Evolutionary conservation across 2,113 vertebrate species (phyloP), one percentile per base, ranked within the genome.

Genomic region (Porphyrio hochstetteri): DNA sequence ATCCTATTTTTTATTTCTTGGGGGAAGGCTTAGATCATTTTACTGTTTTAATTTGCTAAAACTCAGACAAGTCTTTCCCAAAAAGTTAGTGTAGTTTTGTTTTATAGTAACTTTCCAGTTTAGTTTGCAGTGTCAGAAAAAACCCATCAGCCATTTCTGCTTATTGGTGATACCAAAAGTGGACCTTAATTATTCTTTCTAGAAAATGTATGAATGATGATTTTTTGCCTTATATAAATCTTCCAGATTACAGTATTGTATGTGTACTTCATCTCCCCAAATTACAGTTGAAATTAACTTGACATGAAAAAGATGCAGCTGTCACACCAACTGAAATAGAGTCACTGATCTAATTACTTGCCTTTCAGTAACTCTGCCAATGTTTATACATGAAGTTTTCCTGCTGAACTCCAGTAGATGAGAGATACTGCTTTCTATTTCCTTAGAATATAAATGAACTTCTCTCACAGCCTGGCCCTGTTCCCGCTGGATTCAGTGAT

Each of bases 191-290:
- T 97, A 95, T 96, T 93, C 94, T 98, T 94, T 92, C 93, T 97
- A 94, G 92, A 90, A 86, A 76, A 92, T 87, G 77, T 94, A 94
- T 95, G 96, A 97, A 92, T 94, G 88, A 97, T 96, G 91, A 93
- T 97, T 97, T 97, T 97, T 97, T 98, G 98, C 98, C 98, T 98
- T 98, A 98, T 53, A 75, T 93, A 95, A 96, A 96, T 95, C 97
- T 98, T 98, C 97, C 97, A 97, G 97, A 96, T 97, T 97, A 97
- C 97, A 98, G 97, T 98, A 97, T 97, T 97, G 96, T 97, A 88
- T 77, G 93, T 63, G 81, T 89, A 72, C 77, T 96, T 93, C 75
- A 88, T 97, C 91, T 95, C 81, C 89, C 93, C 90, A 92, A 95
- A 93, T 95, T 93, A 95, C 71, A 90, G 93, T 59, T 63, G 75